These are phyloP conservation scores for Asobara japonica DNA, from an alignment of 1,140 invertebrate genomes.

Conservation along the genomic window DNA sequence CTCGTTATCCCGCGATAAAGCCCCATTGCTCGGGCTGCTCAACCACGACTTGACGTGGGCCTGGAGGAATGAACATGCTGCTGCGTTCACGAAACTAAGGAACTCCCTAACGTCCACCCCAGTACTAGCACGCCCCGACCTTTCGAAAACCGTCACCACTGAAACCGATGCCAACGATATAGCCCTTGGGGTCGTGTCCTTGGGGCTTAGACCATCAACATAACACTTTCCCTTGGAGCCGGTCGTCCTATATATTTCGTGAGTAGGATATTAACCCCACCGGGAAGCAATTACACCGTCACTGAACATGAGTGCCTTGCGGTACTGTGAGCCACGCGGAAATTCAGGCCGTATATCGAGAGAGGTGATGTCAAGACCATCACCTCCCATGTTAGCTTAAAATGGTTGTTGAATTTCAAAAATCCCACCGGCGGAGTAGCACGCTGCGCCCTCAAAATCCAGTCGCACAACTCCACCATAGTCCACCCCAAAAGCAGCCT, in stretches of 20 bases:
- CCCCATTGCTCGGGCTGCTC: slow-evolving; percentile 47
- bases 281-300: slow-evolving; percentile 3
- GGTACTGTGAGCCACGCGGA: slow-evolving; percentile 38
- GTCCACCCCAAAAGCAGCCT: no score
- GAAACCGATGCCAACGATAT: slow-evolving; percentile 40
- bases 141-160: slow-evolving; percentile 32
- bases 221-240: neutral
- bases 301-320: slow-evolving; percentile 30
- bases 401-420: slow-evolving; percentile 60
- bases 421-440: slow-evolving; percentile 49
- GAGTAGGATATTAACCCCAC: neutral
- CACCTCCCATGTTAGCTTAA: slow-evolving; percentile 64
- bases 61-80: slow-evolving; percentile 33
- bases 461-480: neutral
- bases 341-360: slow-evolving; percentile 61
- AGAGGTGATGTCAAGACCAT: slow-evolving; percentile 58
- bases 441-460: slow-evolving; percentile 39
- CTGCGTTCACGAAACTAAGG: slow-evolving; percentile 25
- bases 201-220: slow-evolving; percentile 14
- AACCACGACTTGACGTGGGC: slow-evolving; percentile 47
- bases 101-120: slow-evolving; percentile 31
- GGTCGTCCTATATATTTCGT: slow-evolving; percentile 17
- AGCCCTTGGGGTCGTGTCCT: slow-evolving; percentile 41
- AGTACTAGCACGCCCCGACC: slow-evolving; percentile 35
- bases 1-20: slow-evolving; percentile 47